phyloP scores from a whole-genome alignment of 2,113 vertebrate genomes.

The Manacus vitellinus region DNA sequence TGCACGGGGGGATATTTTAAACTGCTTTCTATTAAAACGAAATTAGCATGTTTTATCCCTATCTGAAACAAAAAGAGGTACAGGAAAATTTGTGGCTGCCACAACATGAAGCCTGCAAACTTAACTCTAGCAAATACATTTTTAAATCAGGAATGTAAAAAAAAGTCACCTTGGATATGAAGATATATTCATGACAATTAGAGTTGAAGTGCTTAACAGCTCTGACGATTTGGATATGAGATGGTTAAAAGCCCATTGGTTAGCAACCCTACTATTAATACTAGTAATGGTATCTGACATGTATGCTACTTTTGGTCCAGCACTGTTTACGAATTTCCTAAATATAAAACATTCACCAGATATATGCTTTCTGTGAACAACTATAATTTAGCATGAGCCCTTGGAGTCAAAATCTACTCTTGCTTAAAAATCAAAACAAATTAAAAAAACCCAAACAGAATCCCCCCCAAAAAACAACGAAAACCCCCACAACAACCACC shows the following conservation, averaged over 20 bases:
- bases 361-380: not conserved
- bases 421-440: not conserved
- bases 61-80: not conserved
- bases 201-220: not conserved
- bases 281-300: not conserved
- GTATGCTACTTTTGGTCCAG: not conserved
- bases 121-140: not conserved
- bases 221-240: not conserved
- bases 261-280: not conserved
- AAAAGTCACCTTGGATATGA: not conserved
- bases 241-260: not conserved
- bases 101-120: not conserved
- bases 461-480: not conserved
- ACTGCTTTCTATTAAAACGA: not conserved
- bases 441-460: too few relatives aligned
- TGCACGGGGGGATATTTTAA: not conserved
- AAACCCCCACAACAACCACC: not conserved
- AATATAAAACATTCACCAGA: not conserved
- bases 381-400: not conserved
- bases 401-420: not conserved
- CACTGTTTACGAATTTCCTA: not conserved
- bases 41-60: not conserved
- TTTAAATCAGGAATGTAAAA: not conserved
- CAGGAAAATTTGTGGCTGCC: not conserved
- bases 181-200: not conserved